These are phyloP conservation scores for Uromys caudimaculatus DNA, from an alignment of 2,797 vertebrate species.

Conservation along the genomic window DNA sequence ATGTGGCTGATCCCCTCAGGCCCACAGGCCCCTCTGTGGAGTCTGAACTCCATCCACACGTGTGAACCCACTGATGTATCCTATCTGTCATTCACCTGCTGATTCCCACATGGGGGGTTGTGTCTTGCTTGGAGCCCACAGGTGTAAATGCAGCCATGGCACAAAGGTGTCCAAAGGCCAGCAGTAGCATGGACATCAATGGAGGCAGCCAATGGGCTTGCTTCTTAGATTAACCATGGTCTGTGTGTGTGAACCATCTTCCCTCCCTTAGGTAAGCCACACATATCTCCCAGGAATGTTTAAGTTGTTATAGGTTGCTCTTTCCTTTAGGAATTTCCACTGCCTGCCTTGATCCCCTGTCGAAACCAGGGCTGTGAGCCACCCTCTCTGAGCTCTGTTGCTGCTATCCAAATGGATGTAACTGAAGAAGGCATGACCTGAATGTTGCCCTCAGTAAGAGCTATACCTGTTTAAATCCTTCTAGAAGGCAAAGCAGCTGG, in stretches of 20 bases:
- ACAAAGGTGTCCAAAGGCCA: fast-evolving
- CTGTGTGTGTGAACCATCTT: slow-evolving; percentile 48
- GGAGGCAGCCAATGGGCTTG: neutral
- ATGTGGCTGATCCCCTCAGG: fast-evolving
- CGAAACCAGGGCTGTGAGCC: fast-evolving
- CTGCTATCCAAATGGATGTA: fast-evolving
- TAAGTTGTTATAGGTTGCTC: slow-evolving; percentile 29
- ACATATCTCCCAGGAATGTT: slow-evolving; percentile 78
- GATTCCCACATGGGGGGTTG: fast-evolving
- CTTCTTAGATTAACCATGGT: slow-evolving; percentile 63
- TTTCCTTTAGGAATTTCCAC: slow-evolving; percentile 75
- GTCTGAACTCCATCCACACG: fast-evolving
- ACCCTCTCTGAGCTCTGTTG: fast-evolving
- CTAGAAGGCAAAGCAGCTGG: neutral
- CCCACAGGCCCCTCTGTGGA: fast-evolving
- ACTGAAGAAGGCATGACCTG: neutral
- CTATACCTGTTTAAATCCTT: neutral
- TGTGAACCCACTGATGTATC: fast-evolving
- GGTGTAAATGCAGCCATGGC: neutral
- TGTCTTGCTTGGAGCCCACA: neutral
- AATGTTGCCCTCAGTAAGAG: fast-evolving
- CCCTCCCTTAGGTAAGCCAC: slow-evolving; percentile 56
- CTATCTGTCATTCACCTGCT: fast-evolving
- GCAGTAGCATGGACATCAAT: neutral
- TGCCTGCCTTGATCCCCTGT: neutral